Base-by-base conservation (phyloP, 2,888 invertebrate genomes). In the Erannis defoliaria region DNA sequence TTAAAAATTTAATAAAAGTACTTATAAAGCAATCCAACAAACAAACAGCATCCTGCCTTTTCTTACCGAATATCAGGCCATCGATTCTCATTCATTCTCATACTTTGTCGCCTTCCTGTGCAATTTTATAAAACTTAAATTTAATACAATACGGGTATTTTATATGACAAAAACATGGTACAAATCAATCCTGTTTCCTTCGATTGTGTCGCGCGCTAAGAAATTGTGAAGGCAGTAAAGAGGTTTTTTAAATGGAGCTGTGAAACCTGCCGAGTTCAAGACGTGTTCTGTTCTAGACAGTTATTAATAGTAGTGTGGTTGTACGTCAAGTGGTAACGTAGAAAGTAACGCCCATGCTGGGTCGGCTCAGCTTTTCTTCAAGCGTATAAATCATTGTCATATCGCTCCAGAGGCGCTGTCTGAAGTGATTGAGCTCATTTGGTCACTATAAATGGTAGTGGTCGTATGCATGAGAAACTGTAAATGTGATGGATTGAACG, bases 301-400 rank as follows among this genome's bases (percentile, higher is more conserved):
- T 64, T 80, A 81, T 79, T 79, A 80, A 81, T 81, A 59, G 75
- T 72, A 49, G 55, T 61, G 53, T 63, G 66, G 73, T 74, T 75
- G 71, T 67, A 68, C 76, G 77, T 77, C 75, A 73, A 68, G 67
- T 74, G 73, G 68, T 77, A 18, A 38, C 26, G n/a, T 81, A 73
- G 76, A 78, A 80, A 79, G 79, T 71, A 72, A 80, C 74, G 77
- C 75, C 72, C 67, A 72, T 70, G 67, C 60, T 53, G 51, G 12
- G 54, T 57, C 53, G 16, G 40, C 67, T 54, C 65, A 62, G 58
- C 62, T 65, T 67, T 70, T 60, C 67, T 66, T 70, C 68, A n/a
- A n/a, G 70, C 75, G 71, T 69, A 84, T 85, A 81, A 80, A 85
- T 86, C 84, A 84, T 80, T 81, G 81, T 84, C 84, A 78, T 73